phyloP scores from a whole-genome alignment of 1,140 invertebrate genomes.

The Chrysopa pallens region DNA sequence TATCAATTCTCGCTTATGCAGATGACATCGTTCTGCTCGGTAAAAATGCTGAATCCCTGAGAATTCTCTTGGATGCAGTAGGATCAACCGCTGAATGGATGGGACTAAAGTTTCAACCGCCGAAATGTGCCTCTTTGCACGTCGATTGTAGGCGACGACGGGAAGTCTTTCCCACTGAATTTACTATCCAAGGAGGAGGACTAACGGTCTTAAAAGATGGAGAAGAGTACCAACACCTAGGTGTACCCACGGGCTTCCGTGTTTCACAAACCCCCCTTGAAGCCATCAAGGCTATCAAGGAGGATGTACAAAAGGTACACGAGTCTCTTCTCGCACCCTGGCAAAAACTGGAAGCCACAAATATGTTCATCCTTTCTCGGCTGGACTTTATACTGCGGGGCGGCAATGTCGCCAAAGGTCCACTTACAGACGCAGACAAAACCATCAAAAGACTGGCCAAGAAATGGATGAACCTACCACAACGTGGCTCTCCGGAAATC shows the following conservation, averaged over 20 bases:
- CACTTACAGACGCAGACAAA: constrained; percentile 8
- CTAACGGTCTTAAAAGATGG: constrained; percentile 6
- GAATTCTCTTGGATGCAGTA: constrained; percentile 4
- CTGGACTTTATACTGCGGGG: constrained; percentile 16
- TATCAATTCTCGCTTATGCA: constrained; percentile 8
- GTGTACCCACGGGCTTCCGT: constrained; percentile 12
- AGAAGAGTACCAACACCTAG: constrained; percentile 13
- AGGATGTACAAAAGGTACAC: constrained; percentile 8
- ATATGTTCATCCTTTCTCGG: constrained; percentile 16
- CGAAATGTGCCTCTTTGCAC: constrained; percentile 13
- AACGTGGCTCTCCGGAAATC: constrained; percentile 13
- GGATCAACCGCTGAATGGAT: background rate
- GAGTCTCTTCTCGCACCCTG: constrained; percentile 17
- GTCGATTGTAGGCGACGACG: constrained; percentile 3
- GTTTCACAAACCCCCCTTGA: constrained; percentile 10
- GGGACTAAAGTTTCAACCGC: constrained; percentile 12
- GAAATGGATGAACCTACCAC: constrained; percentile 13
- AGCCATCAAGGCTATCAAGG: constrained; percentile 6
- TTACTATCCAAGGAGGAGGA: constrained; percentile 2
- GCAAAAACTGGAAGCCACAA: constrained; percentile 20
- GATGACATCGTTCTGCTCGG: constrained; percentile 14
- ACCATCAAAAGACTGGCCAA: constrained; percentile 11
- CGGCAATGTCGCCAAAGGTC: constrained; percentile 7
- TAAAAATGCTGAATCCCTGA: constrained; percentile 3
- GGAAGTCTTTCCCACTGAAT: background rate